Evolutionary conservation across 2,797 vertebrate genomes (phyloP), one percentile per base, ranked within the genome.

Genomic region (Poliocrania exsul): DNA sequence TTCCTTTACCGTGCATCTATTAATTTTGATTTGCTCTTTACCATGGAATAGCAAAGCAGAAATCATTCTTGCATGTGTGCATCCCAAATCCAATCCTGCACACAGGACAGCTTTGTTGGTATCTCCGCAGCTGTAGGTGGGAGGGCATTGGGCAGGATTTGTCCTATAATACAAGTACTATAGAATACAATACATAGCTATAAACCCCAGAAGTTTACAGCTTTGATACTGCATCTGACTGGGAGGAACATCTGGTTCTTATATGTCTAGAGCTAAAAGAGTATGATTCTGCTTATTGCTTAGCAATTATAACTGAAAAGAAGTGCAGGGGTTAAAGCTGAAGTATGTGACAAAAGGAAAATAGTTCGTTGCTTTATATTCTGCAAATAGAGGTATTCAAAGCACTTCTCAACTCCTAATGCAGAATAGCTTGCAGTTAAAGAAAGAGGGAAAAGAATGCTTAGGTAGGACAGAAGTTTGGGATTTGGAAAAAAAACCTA

Each of bases 211-310:
- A 56, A 62, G 25, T 93, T 87, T 60, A 51, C 58, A 64, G 80
- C 50, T 82, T 88, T 70, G 66, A 44, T 87, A 65, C 56, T 77
- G 82, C 33, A 40, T 64, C 70, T 95, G 74, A 35, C 80, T 83
- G 51, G 28, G 56, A 84, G 62, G 35, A 83, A 92, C 92, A 96
- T 91, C 77, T 93, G 85, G 53, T 77, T 92, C n/a, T 92, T 77
- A 35, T 91, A 79, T 96, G 66, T 71, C 60, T 85, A 33, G 46
- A 88, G 62, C 40, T 60, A 77, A 50, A 95, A 88, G 64, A 44
- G 50, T 74, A 42, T 75, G 79, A 57, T 91, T 79, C 35, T 87
- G 33, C 28, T 81, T 80, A 60, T 64, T 88, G 28, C 90, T 92
- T 95, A 92, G 58, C 65, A 44, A 62, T 38, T 84, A 61, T 53